phyloP scores from a whole-genome alignment of 37 sponge, comb jelly and placozoan genomes.

The Halichondria panicea region DNA sequence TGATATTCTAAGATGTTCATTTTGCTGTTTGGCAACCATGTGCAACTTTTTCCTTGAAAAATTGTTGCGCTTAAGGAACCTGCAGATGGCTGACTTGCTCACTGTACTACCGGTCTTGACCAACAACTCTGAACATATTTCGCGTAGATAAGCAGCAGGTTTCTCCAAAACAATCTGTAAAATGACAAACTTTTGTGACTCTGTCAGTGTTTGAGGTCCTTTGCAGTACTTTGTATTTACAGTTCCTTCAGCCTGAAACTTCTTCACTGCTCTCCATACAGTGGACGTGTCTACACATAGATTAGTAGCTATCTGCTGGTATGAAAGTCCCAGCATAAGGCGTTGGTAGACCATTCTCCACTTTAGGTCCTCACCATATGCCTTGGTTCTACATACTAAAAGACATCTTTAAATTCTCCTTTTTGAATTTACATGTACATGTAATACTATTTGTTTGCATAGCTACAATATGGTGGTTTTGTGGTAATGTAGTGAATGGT shows the following conservation, averaged over 20 bases:
- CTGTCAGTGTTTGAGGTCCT: no score
- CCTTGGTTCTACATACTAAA: no score
- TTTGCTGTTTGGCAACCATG: neutral
- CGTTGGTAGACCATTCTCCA: no score
- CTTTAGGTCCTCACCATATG: no score
- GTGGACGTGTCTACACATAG: neutral
- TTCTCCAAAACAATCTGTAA: neutral
- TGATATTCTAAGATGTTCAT: neutral
- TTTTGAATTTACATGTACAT: no score
- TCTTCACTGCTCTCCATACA: neutral
- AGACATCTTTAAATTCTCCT: no score
- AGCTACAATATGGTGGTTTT: no score
- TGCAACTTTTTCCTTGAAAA: neutral
- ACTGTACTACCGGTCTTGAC: neutral
- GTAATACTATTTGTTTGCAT: no score
- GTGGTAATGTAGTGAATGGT: no score
- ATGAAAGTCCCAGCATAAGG: no score
- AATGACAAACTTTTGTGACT: no score
- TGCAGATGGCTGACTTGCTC: conserved; percentile 3
- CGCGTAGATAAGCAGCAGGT: conserved; percentile 2
- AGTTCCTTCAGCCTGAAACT: conserved; percentile 9
- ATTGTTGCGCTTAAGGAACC: neutral
- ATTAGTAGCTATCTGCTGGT: neutral
- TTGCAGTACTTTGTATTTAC: neutral
- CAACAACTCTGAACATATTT: neutral